phyloP scores from a whole-genome alignment of 2,888 invertebrate species.

The Tortrix viridana region DNA sequence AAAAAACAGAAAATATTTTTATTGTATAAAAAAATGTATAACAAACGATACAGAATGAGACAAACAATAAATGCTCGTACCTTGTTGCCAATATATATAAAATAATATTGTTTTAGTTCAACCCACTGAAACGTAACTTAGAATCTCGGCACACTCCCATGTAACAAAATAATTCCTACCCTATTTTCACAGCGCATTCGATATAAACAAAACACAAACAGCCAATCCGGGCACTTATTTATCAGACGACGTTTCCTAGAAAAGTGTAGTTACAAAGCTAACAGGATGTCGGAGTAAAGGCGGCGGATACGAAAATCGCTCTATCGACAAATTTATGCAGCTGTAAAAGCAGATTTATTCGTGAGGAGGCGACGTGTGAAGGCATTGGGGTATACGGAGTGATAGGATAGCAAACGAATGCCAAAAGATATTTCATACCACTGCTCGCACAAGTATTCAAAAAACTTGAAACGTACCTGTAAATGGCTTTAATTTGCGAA shows the following conservation, averaged over 20 bases:
- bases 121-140: background rate
- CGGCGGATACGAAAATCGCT: slow-evolving; percentile 76
- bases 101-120: background rate
- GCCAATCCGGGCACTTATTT: slow-evolving; percentile 37
- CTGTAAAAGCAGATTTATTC: slow-evolving; percentile 78
- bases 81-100: background rate
- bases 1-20: no score
- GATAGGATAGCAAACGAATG: slow-evolving; percentile 17
- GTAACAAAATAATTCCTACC: slow-evolving; percentile 3
- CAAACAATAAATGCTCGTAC: no score
- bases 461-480: no score
- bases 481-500: no score
- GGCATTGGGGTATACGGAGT: slow-evolving; percentile 49
- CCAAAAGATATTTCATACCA: no score
- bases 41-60: no score
- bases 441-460: no score
- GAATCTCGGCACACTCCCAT: background rate
- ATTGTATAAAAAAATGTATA: no score
- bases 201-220: slow-evolving; percentile 36
- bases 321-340: slow-evolving; percentile 81
- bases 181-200: slow-evolving; percentile 21
- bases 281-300: slow-evolving; percentile 70
- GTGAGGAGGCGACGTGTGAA: slow-evolving; percentile 70
- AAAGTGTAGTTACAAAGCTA: slow-evolving; percentile 55
- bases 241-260: slow-evolving; percentile 49